phyloP scores from a whole-genome alignment of 2,797 vertebrate genomes.

The Heterohyrax brucei region DNA sequence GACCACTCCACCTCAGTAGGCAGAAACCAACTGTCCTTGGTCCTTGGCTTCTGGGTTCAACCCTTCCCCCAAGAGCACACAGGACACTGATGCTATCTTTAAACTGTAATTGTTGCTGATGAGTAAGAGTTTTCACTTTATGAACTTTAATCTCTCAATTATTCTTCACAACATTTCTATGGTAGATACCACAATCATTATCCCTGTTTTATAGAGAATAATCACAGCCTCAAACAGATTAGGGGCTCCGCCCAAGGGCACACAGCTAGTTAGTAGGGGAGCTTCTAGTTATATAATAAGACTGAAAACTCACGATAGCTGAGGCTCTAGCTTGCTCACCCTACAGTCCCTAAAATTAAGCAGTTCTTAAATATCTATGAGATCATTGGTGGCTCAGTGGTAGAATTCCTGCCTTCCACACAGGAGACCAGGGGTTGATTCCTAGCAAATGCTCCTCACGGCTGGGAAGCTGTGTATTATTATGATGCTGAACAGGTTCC shows the following conservation, averaged over 20 bases:
- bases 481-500: not conserved
- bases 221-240: not conserved
- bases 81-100: not conserved
- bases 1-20: not conserved
- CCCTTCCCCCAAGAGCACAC: not conserved
- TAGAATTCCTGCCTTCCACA: not conserved
- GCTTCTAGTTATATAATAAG: not conserved
- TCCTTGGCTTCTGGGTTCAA: not conserved
- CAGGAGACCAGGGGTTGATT: not conserved
- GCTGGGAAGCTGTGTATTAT: not conserved
- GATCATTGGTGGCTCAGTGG: not conserved
- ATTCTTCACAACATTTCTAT: not conserved
- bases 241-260: not conserved
- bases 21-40: not conserved
- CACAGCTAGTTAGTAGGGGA: not conserved
- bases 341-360: not conserved
- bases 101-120: not conserved
- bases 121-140: not conserved
- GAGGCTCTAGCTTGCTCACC: not conserved
- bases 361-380: not conserved
- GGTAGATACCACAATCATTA: not conserved
- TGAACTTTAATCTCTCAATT: not conserved
- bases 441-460: not conserved
- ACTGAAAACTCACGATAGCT: not conserved
- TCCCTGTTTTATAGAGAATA: not conserved